These are phyloP conservation scores for Columba janthina DNA, from an alignment of 2,113 vertebrate species.

Conservation along the genomic window DNA sequence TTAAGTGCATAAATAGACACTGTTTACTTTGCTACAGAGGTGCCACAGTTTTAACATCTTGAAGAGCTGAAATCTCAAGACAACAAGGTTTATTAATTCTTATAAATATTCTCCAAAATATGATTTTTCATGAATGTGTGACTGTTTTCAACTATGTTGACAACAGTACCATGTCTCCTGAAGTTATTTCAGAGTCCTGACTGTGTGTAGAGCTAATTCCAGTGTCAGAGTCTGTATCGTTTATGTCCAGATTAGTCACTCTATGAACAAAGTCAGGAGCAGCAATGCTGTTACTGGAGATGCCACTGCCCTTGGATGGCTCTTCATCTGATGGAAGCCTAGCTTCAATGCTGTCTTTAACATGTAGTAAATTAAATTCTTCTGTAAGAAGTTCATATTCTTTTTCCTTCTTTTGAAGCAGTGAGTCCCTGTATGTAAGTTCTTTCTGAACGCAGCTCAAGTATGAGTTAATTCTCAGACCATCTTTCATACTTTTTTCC, in stretches of 20 bases:
- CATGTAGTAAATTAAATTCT: slow-evolving; percentile 81
- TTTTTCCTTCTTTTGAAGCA: slow-evolving; percentile 83
- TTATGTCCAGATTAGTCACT: slow-evolving; percentile 78
- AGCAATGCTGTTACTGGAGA: slow-evolving; percentile 5
- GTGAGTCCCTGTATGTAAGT: slow-evolving; percentile 78
- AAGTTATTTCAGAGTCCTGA: slow-evolving; percentile 90
- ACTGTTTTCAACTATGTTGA: slow-evolving; percentile 58
- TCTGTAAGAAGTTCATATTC: slow-evolving; percentile 88
- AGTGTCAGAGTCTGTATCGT: slow-evolving; percentile 97
- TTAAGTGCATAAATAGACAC: neutral
- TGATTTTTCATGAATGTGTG: neutral
- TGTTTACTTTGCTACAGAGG: neutral
- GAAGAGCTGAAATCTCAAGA: neutral
- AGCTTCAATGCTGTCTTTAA: slow-evolving; percentile 61
- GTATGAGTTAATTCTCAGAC: slow-evolving; percentile 83
- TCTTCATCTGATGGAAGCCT: slow-evolving; percentile 53
- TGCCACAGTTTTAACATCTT: neutral
- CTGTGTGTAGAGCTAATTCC: slow-evolving; percentile 97
- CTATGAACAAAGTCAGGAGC: slow-evolving; percentile 71
- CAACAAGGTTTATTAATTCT: neutral
- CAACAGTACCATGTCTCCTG: slow-evolving; percentile 71
- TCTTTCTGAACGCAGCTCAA: slow-evolving; percentile 86
- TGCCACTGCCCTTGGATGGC: slow-evolving; percentile 48
- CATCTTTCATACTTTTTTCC: slow-evolving; percentile 83
- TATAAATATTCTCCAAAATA: slow-evolving; percentile 12